These are phyloP conservation scores for Troilus luridus DNA, from an alignment of 2,888 invertebrate genomes.

Conservation along the genomic window DNA sequence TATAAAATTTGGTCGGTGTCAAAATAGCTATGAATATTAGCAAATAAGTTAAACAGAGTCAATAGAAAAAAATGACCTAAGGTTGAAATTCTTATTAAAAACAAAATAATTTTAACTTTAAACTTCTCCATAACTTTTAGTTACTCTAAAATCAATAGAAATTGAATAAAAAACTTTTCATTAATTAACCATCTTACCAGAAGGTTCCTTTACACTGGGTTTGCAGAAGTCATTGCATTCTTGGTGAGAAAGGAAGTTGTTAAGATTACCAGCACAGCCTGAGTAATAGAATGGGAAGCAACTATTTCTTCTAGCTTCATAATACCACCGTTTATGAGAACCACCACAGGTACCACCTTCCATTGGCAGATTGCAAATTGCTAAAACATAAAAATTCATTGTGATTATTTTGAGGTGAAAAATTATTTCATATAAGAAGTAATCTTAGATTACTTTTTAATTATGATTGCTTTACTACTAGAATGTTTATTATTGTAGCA, in stretches of 20 bases:
- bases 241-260: constrained; percentile 84
- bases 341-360: constrained; percentile 76
- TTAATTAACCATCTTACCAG: constrained; percentile 5
- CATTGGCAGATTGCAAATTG: constrained; percentile 77
- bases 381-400: constrained; percentile 68
- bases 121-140: neutral
- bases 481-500: neutral
- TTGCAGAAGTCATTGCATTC: constrained; percentile 78
- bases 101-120: too few relatives aligned
- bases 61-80: too few relatives aligned
- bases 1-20: too few relatives aligned
- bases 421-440: neutral
- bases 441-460: neutral
- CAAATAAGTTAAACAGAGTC: too few relatives aligned
- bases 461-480: neutral
- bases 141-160: neutral
- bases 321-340: constrained; percentile 76
- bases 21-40: too few relatives aligned
- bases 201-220: constrained; percentile 58
- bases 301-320: constrained; percentile 77
- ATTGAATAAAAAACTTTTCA: neutral
- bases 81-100: too few relatives aligned
- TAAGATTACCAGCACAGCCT: constrained; percentile 90
- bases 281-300: constrained; percentile 87
- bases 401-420: neutral